Base-by-base conservation (phyloP, 2,888 invertebrate species). In the Drosophila dives region DNA sequence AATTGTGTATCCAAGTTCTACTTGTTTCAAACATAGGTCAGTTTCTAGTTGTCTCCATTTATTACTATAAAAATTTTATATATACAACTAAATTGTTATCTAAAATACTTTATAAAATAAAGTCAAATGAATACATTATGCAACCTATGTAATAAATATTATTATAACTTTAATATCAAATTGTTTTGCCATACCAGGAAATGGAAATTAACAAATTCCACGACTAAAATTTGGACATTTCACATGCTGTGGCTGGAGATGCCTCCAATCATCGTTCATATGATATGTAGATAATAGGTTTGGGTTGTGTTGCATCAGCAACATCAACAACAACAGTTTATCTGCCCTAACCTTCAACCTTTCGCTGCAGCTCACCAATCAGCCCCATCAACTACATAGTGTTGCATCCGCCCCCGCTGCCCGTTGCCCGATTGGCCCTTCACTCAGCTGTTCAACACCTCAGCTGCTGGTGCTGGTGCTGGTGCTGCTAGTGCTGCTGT, bases 201-300 rank as follows among this genome's bases (percentile, higher is more conserved):
- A 49, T 60, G 42, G 23, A 61, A 65, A 40, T 40, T 34, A 50
- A 20, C 7, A 56, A 70, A 61, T 69, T 64, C 40, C 40, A 5
- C 56, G 60, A 53, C 50, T 15, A 29, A 69, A 33, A 36, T 55
- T 81, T 78, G 56, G 73, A 63, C 73, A 81, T 68, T 78, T 81
- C 82, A 63, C 78, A 77, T 59, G 64, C 26, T 29, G 55, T 11
- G 58, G 40, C 58, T 50, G 26, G 8, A 59, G 64, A 56, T 73
- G 54, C 62, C 65, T 38, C 68, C 32, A 40, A 64, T 68, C 73
- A 78, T 65, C 73, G 55, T 73, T 68, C 63, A 50, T 78, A 88
- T 90, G 90, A 84, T 84, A 90, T 84, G 90, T 90, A 83, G 83
- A 84, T 84, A 84, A 90, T 90, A 78, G 81, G 81, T 68, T 77